Percentiles rank a stretch among this genome's conserved stretches.
Evolutionary conservation across 2,113 vertebrate species (phyloP).

Genomic region (Mandrillus leucophaeus): DNA sequence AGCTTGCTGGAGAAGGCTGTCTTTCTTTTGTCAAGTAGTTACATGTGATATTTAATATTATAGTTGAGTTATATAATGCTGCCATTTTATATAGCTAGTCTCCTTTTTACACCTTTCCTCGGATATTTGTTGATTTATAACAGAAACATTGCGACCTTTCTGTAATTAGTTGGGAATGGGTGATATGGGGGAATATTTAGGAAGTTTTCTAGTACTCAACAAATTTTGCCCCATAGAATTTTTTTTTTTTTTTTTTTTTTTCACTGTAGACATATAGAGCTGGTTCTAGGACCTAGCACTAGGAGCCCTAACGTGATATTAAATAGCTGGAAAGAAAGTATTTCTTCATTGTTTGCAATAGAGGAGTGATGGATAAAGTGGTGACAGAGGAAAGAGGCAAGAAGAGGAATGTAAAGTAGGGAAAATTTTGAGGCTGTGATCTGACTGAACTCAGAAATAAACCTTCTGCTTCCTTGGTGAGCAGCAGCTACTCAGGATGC

Average conservation of each 20-base stretch:
- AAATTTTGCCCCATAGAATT: no score
- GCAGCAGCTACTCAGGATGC: no score
- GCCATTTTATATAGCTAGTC: background rate
- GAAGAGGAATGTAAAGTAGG: background rate
- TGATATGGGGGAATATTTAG: background rate
- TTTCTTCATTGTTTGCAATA: background rate
- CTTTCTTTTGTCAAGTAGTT: background rate
- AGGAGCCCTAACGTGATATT: background rate
- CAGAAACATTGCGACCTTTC: background rate
- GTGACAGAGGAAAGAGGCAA: background rate
- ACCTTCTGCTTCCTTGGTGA: background rate
- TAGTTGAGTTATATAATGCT: background rate
- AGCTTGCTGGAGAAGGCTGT: background rate
- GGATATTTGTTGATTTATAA: background rate
- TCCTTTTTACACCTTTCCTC: background rate
- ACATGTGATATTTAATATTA: background rate
- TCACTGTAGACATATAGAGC: fast-evolving
- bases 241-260: background rate
- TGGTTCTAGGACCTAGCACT: background rate
- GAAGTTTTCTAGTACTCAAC: background rate
- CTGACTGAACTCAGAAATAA: background rate
- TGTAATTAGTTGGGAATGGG: background rate
- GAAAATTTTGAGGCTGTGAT: background rate
- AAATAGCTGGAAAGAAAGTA: no score
- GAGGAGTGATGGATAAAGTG: background rate